Evolutionary conservation across 2,888 invertebrate species (phyloP).

Genomic region (Invenusta paracnida): DNA sequence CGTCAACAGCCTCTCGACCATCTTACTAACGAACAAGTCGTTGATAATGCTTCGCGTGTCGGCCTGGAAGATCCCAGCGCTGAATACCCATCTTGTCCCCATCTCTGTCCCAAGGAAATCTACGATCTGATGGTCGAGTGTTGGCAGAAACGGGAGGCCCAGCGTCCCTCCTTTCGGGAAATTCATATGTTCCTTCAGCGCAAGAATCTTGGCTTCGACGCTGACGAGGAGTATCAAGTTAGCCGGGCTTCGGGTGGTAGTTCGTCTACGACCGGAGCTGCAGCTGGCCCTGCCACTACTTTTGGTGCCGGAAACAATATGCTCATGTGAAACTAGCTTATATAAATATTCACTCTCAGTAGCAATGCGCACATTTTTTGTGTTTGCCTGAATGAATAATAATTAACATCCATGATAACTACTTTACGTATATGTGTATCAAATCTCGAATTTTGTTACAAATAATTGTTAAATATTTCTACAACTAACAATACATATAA

Average conservation of each 20-base stretch:
- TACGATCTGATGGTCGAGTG: conserved; percentile 86
- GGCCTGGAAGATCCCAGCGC: background rate
- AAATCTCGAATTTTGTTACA: too few relatives aligned
- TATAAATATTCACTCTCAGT: too few relatives aligned
- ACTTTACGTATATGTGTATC: too few relatives aligned
- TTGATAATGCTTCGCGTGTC: conserved; percentile 68
- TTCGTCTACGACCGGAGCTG: too few relatives aligned
- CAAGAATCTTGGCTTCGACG: conserved; percentile 59
- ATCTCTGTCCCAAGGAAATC: conserved; percentile 77
- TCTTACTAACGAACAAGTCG: conserved; percentile 72
- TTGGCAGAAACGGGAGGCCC: conserved; percentile 76
- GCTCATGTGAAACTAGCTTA: too few relatives aligned
- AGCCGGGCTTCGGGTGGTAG: background rate
- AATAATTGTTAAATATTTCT: too few relatives aligned
- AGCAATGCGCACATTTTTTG: too few relatives aligned
- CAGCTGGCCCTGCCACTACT: too few relatives aligned
- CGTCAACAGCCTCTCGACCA: conserved; percentile 74
- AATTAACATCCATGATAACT: too few relatives aligned
- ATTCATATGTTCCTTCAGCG: conserved; percentile 75
- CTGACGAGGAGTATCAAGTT: background rate
- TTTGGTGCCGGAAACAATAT: too few relatives aligned
- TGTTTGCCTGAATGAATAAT: too few relatives aligned
- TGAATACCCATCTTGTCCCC: conserved; percentile 61
- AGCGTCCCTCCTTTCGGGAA: conserved; percentile 79
- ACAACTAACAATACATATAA: too few relatives aligned